A percentile compares a stretch with the other conserved stretches of the same genome.
phyloP scores from a whole-genome alignment of 2,888 invertebrate genomes.

The Lathronympha strigana region DNA sequence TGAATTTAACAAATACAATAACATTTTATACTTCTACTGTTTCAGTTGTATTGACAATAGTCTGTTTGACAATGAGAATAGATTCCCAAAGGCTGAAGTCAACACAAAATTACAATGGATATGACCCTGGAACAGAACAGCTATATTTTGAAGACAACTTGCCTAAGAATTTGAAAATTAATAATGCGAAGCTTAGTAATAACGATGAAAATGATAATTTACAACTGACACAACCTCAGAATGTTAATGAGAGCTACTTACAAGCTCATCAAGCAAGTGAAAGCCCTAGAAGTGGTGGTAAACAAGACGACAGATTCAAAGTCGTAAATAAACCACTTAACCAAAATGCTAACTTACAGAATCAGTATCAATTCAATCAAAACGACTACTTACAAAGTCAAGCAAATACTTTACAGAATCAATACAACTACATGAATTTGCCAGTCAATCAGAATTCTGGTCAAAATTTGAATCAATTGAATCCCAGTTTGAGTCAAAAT shows the following conservation, averaged over 20 bases:
- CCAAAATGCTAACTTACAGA: constrained; percentile 20
- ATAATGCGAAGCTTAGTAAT: constrained; percentile 16
- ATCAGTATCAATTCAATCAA: constrained; percentile 19
- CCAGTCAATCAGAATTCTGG: constrained; percentile 14
- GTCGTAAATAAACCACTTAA: constrained; percentile 13
- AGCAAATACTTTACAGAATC: constrained; percentile 2
- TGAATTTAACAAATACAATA: too few species aligned
- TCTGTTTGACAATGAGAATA: constrained; percentile 18
- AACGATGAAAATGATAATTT: background rate
- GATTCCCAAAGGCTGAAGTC: constrained; percentile 24
- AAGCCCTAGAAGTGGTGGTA: background rate
- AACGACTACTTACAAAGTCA: constrained; percentile 2
- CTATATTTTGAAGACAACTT: constrained; percentile 18
- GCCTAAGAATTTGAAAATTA: constrained; percentile 1
- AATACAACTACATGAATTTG: constrained; percentile 20
- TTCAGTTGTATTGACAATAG: constrained; percentile 38
- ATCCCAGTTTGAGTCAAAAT: constrained; percentile 20
- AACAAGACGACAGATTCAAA: constrained; percentile 1
- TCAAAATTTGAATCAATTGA: constrained; percentile 14
- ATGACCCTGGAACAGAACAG: constrained; percentile 11
- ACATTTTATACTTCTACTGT: background rate
- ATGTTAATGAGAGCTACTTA: constrained; percentile 25
- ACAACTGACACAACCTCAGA: constrained; percentile 7
- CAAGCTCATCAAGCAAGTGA: constrained; percentile 21
- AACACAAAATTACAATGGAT: constrained; percentile 18